Percentiles rank a stretch among this genome's conserved stretches.
phyloP scores from a whole-genome alignment of 2,888 invertebrate genomes.

The Nipponacmea schrenckii region DNA sequence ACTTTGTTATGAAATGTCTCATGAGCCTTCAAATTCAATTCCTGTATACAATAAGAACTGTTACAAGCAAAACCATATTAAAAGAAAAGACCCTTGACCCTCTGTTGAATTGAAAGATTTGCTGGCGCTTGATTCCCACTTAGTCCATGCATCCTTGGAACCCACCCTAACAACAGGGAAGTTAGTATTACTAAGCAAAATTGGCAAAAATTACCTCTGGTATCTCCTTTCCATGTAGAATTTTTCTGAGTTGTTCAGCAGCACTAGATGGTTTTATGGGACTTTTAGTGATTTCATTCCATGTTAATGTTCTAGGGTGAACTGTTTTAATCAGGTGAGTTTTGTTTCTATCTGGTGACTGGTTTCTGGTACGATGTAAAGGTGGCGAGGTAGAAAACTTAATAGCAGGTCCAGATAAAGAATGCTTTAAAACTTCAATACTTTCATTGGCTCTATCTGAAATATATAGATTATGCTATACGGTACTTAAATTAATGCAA shows the following conservation, averaged over 20 bases:
- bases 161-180: too few relatives aligned
- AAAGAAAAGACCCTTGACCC: too few relatives aligned
- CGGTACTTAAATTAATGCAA: constrained; percentile 1
- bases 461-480: constrained; percentile 14
- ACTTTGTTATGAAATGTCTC: too few relatives aligned
- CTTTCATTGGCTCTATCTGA: constrained; percentile 53
- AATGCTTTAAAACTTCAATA: constrained; percentile 45
- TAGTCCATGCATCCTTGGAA: too few relatives aligned
- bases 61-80: too few relatives aligned
- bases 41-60: too few relatives aligned
- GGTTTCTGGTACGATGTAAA: constrained; percentile 14
- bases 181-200: too few relatives aligned
- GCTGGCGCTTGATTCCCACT: too few relatives aligned
- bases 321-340: constrained; percentile 45
- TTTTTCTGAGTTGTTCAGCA: constrained; percentile 39
- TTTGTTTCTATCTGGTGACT: constrained; percentile 35
- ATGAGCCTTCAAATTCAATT: too few relatives aligned
- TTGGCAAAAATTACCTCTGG: too few relatives aligned
- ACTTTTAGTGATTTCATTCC: constrained; percentile 46
- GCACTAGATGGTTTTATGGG: constrained; percentile 46
- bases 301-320: constrained; percentile 51
- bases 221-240: constrained; percentile 31
- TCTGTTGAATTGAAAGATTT: too few relatives aligned
- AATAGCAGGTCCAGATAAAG: constrained; percentile 27
- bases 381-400: constrained; percentile 26